These are phyloP conservation scores for Andrena bucephala DNA, from an alignment of 2,888 invertebrate genomes.

Conservation along the genomic window DNA sequence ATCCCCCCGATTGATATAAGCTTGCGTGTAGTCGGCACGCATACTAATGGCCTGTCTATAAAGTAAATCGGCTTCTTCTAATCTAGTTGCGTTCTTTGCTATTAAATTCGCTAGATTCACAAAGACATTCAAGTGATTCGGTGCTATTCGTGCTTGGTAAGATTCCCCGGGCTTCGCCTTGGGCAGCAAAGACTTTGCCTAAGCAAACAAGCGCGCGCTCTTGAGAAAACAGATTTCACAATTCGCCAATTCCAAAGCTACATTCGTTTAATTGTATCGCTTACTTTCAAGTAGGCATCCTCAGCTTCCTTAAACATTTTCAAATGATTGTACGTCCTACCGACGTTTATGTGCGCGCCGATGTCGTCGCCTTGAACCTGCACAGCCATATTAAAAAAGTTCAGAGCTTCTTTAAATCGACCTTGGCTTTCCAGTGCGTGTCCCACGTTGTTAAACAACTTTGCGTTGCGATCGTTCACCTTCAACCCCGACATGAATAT, in stretches of 20 bases:
- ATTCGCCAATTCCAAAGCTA: not conserved
- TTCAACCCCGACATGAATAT: slow-evolving; percentile 96
- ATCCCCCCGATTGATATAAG: slow-evolving; percentile 98
- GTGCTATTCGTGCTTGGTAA: slow-evolving; percentile 97
- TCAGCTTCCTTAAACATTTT: slow-evolving; percentile 96
- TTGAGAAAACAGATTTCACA: not conserved
- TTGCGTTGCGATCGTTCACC: slow-evolving; percentile 96
- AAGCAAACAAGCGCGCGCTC: slow-evolving; percentile 41
- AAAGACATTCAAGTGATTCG: slow-evolving; percentile 98
- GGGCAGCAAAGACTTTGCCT: slow-evolving; percentile 95
- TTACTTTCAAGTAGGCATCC: slow-evolving; percentile 93
- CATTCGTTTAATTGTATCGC: slow-evolving; percentile 22
- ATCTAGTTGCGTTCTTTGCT: slow-evolving; percentile 95
- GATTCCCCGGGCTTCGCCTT: slow-evolving; percentile 97
- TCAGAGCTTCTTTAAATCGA: slow-evolving; percentile 91
- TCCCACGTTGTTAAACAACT: slow-evolving; percentile 98
- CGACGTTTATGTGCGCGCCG: slow-evolving; percentile 98
- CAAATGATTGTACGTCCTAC: slow-evolving; percentile 96
- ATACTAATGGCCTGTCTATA: slow-evolving; percentile 98
- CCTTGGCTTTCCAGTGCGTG: slow-evolving; percentile 95
- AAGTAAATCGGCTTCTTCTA: slow-evolving; percentile 97
- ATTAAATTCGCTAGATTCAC: slow-evolving; percentile 97
- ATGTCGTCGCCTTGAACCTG: slow-evolving; percentile 98
- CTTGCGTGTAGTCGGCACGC: slow-evolving; percentile 98
- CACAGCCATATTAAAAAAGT: slow-evolving; percentile 96